Evolutionary conservation across 2,888 invertebrate genomes (phyloP).

Genomic region (Pterostichus niger): DNA sequence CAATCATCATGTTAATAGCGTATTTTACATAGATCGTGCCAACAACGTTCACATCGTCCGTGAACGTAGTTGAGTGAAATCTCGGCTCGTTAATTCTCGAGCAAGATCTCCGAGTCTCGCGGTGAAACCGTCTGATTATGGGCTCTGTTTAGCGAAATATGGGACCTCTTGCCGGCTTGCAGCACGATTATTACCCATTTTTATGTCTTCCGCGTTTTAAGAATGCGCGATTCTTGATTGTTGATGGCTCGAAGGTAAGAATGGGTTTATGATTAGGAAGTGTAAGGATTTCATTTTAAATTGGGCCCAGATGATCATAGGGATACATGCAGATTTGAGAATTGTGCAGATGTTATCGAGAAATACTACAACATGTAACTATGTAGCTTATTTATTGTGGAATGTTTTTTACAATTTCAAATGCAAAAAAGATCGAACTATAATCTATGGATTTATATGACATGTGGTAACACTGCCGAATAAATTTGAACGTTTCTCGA

Average conservation of each 20-base stretch:
- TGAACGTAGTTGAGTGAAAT: constrained; percentile 50
- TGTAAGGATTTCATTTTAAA: background rate
- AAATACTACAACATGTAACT: too few species aligned
- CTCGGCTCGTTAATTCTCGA: constrained; percentile 40
- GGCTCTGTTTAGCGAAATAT: constrained; percentile 36
- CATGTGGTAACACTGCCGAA: too few species aligned
- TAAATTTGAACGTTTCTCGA: too few species aligned
- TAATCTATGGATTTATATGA: too few species aligned
- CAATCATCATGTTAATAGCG: constrained; percentile 52
- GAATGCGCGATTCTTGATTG: background rate
- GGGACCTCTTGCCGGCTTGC: constrained; percentile 7
- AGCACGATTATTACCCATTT: constrained; percentile 33
- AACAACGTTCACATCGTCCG: constrained; percentile 45
- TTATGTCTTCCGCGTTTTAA: constrained; percentile 41
- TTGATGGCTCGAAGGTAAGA: background rate
- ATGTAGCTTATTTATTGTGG: too few species aligned
- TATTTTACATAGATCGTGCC: constrained; percentile 57
- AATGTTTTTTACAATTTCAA: too few species aligned
- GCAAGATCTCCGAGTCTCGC: background rate
- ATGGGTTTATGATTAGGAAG: background rate
- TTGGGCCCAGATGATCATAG: background rate
- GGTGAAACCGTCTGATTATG: constrained; percentile 51
- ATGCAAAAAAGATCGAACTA: too few species aligned
- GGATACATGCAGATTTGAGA: background rate
- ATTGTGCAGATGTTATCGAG: too few species aligned